Percentiles rank a stretch among this genome's conserved stretches.
Evolutionary conservation across 2,888 invertebrate genomes (phyloP).

Genomic region (Dastarcus helophoroides): DNA sequence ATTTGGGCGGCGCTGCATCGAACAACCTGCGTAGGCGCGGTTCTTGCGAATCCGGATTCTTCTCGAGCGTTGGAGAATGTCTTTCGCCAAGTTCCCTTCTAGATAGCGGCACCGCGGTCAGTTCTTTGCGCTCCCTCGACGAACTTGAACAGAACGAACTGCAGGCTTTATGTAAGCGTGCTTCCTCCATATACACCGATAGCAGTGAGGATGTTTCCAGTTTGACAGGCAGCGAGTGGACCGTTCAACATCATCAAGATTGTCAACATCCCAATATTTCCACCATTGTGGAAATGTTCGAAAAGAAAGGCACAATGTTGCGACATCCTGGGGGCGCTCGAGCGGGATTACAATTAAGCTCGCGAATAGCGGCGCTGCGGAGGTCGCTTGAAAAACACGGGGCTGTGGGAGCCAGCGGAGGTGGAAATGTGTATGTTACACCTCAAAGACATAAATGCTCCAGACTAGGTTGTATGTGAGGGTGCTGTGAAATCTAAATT

Average conservation of each 20-base stretch:
- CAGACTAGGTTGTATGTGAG: constrained; percentile 69
- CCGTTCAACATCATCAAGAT: constrained; percentile 46
- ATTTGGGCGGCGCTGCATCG: constrained; percentile 22
- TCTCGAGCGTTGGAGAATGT: constrained; percentile 65
- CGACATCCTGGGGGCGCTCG: constrained; percentile 39
- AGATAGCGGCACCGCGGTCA: constrained; percentile 49
- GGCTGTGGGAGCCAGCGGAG: constrained; percentile 13
- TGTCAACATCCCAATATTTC: constrained; percentile 59
- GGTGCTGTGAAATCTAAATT: constrained; percentile 79
- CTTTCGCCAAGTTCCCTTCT: constrained; percentile 34
- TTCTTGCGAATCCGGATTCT: constrained; percentile 83
- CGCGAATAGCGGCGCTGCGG: constrained; percentile 31
- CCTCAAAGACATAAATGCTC: constrained; percentile 40
- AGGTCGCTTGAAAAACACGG: constrained; percentile 29
- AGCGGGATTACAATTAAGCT: constrained; percentile 30
- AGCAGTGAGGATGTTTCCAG: constrained; percentile 79
- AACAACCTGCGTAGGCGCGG: constrained; percentile 54
- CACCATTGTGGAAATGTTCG: constrained; percentile 81
- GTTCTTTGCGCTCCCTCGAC: constrained; percentile 47
- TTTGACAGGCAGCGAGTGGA: constrained; percentile 65
- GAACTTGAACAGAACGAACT: constrained; percentile 47
- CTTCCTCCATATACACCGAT: constrained; percentile 76
- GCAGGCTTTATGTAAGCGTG: constrained; percentile 50
- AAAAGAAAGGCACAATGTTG: constrained; percentile 56
- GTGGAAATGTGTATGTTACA: constrained; percentile 16